These are phyloP conservation scores for Platyrinchus mystaceus DNA, from an alignment of 2,797 vertebrate species.

Conservation along the genomic window DNA sequence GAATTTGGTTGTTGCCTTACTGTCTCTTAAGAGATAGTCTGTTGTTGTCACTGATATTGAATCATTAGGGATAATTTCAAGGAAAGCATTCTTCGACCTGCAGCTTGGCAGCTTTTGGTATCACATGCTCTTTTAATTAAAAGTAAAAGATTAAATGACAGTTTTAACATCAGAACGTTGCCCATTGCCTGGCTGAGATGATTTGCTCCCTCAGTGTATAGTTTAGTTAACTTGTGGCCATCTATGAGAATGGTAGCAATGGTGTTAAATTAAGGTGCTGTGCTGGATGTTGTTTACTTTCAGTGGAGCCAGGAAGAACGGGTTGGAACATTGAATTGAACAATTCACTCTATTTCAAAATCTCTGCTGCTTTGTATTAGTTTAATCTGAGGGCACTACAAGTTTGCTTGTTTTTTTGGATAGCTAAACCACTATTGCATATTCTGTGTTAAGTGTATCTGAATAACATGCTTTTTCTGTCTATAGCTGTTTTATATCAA, in stretches of 20 bases:
- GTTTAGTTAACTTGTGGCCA: not conserved
- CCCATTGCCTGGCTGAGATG: not conserved
- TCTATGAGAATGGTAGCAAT: not conserved
- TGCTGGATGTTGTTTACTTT: not conserved
- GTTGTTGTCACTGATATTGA: not conserved
- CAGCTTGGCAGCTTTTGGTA: not conserved
- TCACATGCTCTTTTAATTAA: not conserved
- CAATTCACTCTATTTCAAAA: not conserved
- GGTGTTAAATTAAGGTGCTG: not conserved
- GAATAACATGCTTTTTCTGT: not conserved
- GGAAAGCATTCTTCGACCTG: not conserved
- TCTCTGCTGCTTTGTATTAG: not conserved
- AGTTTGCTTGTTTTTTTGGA: not conserved
- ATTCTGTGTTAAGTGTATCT: not conserved
- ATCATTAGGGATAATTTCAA: not conserved
- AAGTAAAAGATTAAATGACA: not conserved
- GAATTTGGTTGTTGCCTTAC: not conserved
- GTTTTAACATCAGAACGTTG: not conserved
- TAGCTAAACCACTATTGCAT: not conserved
- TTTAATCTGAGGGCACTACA: not conserved
- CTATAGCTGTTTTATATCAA: not conserved
- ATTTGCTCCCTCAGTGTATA: not conserved
- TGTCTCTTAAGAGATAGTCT: not conserved
- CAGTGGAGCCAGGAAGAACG: not conserved
- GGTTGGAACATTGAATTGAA: not conserved